Evolutionary conservation across 2,888 invertebrate genomes (phyloP), one percentile per base, ranked within the genome.

Genomic region (Sphaerophoria rueppellii): DNA sequence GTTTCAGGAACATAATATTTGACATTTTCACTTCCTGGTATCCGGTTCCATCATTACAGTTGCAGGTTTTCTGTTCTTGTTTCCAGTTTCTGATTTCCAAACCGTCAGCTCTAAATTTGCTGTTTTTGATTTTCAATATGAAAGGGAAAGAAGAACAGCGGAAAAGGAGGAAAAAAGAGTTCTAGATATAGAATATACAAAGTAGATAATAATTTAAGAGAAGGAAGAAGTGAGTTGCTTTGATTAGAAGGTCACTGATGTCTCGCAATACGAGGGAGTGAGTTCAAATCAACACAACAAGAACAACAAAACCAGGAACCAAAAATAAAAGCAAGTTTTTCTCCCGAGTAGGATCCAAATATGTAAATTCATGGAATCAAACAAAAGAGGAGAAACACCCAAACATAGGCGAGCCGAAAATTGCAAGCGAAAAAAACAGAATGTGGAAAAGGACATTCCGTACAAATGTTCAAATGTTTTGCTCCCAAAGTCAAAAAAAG

Each of bases 381-480:
- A 46, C 34, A 34, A 34, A 35, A 63, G 9, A 11, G 11, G 34
- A 34, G 0, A 48, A 35, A 63, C 6, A 11, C 35, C 11, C 48
- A 65, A 7, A 81, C 85, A 77, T 76, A 80, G 50, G 67, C 58
- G 79, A 67, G 61, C 71, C 73, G 74, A 73, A 82, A 70, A 77
- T 46, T 37, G 37, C 24, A 46, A 34, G 32, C 34, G 34, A 61
- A 52, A 50, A 48, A 46, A 61, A 63, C n/a, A 48, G 14, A 48
- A 16, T 14, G 6, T 16, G 50, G 24, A 46, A 63, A 81, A 81
- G 69, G 76, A 81, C 80, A 75, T 73, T 73, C 76, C 76, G 57
- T 76, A 85, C 72, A 81, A 81, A 80, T 85, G 85, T 85, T 85
- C 72, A 81, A 81, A 80, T 85, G 85, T 85, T 85, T 85, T 81